phyloP scores from a whole-genome alignment of 1,140 invertebrate species.

The Neuroterus valhalla region DNA sequence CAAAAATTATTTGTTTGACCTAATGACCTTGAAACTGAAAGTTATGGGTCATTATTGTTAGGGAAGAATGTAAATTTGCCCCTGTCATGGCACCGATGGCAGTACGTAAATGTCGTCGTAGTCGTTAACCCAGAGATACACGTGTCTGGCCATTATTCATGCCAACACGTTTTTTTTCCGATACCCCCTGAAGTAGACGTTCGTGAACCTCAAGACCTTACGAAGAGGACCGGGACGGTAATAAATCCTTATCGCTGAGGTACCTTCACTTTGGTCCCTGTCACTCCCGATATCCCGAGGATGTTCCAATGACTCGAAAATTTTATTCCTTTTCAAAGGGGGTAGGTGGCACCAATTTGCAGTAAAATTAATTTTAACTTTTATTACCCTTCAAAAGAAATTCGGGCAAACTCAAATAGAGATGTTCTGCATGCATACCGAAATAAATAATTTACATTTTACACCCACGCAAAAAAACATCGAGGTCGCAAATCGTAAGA shows the following conservation, averaged over 20 bases:
- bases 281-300: slow-evolving; percentile 51
- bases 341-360: slow-evolving; percentile 55
- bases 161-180: slow-evolving; percentile 42
- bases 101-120: neutral
- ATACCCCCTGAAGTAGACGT: slow-evolving; percentile 47
- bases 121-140: slow-evolving; percentile 3
- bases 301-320: slow-evolving; percentile 36
- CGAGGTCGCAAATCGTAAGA: slow-evolving; percentile 3
- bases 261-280: slow-evolving; percentile 43
- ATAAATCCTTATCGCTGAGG: slow-evolving; percentile 60
- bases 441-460: slow-evolving; percentile 14
- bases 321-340: slow-evolving; percentile 8
- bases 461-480: neutral
- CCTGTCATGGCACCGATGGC: neutral
- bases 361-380: slow-evolving; percentile 64
- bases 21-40: no score
- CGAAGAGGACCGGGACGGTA: slow-evolving; percentile 49
- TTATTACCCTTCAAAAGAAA: slow-evolving; percentile 48
- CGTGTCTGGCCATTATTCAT: slow-evolving; percentile 47
- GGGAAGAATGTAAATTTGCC: neutral
- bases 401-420: slow-evolving; percentile 33
- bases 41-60: neutral
- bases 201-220: slow-evolving; percentile 48
- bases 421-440: slow-evolving; percentile 30
- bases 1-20: no score